Evolutionary conservation across 2,113 vertebrate genomes (phyloP).

Genomic region (Eonycteris spelaea): DNA sequence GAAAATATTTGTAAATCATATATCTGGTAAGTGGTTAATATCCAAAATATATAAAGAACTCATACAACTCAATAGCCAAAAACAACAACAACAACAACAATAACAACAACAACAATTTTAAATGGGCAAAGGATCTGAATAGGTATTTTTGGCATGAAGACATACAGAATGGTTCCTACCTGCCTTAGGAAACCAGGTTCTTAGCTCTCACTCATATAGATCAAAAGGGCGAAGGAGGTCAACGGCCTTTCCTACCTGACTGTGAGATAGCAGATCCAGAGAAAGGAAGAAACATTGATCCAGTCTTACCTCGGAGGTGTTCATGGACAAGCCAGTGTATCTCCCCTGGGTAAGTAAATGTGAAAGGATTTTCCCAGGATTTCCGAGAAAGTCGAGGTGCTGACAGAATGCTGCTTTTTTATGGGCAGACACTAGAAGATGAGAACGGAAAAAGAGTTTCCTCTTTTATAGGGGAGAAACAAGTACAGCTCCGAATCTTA

Average conservation of each 20-base stretch:
- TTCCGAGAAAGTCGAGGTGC: neutral
- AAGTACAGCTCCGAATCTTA: neutral
- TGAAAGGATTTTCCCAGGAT: neutral
- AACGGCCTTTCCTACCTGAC: neutral
- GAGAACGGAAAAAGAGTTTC: neutral
- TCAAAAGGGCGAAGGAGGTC: neutral
- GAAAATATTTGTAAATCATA: neutral
- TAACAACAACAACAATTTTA: neutral
- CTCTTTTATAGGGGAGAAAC: neutral
- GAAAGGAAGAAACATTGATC: neutral
- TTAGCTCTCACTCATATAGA: neutral
- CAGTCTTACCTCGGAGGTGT: neutral
- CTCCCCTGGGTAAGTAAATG: neutral
- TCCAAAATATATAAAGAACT: neutral
- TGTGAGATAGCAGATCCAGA: neutral
- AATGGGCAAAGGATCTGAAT: neutral
- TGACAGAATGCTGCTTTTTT: neutral
- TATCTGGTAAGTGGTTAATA: neutral
- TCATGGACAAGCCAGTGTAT: neutral
- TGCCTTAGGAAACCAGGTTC: neutral
- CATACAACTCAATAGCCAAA: neutral
- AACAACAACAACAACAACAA: no score
- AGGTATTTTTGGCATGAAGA: neutral
- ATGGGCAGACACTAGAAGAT: neutral
- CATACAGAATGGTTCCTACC: fast-evolving